Evolutionary conservation across 64 coral and sea anemone species (phyloP).

Genomic region (Montipora sp.): DNA sequence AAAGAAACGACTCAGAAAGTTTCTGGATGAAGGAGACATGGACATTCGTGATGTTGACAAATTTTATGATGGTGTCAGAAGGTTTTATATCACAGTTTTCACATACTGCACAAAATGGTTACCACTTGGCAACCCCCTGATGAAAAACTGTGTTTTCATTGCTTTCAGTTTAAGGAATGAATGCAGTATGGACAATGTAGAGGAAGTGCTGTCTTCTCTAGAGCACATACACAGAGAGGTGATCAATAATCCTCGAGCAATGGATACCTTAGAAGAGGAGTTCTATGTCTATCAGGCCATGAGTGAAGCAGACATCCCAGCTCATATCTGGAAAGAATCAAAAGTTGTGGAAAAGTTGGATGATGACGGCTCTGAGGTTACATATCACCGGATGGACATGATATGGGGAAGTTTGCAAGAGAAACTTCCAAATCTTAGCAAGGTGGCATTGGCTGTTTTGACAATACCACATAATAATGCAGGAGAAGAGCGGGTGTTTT

Average conservation of each 20-base stretch:
- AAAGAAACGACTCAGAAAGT: constrained; percentile 60
- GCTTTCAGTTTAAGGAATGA: constrained; percentile 64
- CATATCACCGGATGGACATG: constrained; percentile 30
- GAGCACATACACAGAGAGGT: constrained; percentile 52
- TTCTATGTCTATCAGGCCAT: constrained; percentile 57
- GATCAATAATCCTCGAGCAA: constrained; percentile 58
- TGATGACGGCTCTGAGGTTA: constrained; percentile 13
- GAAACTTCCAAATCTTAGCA: constrained; percentile 66
- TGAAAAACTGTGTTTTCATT: constrained; percentile 81
- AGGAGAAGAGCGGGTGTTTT: constrained; percentile 76
- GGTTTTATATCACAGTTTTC: constrained; percentile 71
- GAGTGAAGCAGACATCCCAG: neutral
- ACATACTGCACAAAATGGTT: constrained; percentile 83
- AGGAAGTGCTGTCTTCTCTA: constrained; percentile 66
- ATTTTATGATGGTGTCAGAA: constrained; percentile 81
- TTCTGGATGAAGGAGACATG: constrained; percentile 73
- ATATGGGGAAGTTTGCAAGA: constrained; percentile 42
- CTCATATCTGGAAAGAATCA: constrained; percentile 36
- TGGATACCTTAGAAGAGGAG: constrained; percentile 72
- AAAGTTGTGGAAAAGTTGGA: constrained; percentile 37
- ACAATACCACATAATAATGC: constrained; percentile 62
- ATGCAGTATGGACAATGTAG: constrained; percentile 76
- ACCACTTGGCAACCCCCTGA: constrained; percentile 71
- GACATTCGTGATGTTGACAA: constrained; percentile 55
- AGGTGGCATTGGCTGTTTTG: constrained; percentile 59